Evolutionary conservation across 1,140 invertebrate genomes (phyloP).

Genomic region (Drosophila saltans): DNA sequence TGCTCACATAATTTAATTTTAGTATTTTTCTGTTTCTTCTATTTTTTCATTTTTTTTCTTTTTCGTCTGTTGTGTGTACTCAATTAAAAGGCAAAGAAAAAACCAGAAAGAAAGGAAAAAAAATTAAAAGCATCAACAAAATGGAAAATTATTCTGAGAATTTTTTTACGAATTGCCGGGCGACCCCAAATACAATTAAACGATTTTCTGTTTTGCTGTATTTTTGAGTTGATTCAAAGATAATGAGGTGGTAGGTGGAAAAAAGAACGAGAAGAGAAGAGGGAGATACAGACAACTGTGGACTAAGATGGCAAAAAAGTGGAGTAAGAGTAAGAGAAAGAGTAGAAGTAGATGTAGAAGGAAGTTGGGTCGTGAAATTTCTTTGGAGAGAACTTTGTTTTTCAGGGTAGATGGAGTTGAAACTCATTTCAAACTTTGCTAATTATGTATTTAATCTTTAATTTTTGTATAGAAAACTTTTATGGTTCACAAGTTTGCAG

Average conservation of each 20-base stretch:
- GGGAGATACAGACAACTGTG: neutral
- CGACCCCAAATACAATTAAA: constrained; percentile 68
- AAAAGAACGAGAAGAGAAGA: neutral
- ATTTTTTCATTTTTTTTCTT: constrained; percentile 13
- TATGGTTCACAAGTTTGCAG: neutral
- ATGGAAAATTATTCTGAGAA: constrained; percentile 79
- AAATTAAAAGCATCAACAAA: constrained; percentile 47
- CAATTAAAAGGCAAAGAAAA: constrained; percentile 71
- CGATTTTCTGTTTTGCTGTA: constrained; percentile 42
- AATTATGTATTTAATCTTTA: constrained; percentile 24
- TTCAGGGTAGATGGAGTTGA: constrained; percentile 10
- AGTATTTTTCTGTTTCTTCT: constrained; percentile 34
- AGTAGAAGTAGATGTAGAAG: too few relatives aligned
- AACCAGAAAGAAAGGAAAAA: constrained; percentile 22
- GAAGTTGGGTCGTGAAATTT: neutral
- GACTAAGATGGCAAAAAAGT: neutral
- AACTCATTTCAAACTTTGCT: constrained; percentile 16
- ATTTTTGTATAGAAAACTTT: constrained; percentile 15
- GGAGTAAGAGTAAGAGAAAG: neutral
- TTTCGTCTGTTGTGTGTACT: constrained; percentile 58
- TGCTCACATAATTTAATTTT: constrained; percentile 76
- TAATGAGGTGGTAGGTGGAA: constrained; percentile 49
- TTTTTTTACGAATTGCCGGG: constrained; percentile 60
- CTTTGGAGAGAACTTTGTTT: neutral
- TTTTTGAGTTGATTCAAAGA: constrained; percentile 42